Conservation (phyloP, 2,797 vertebrate genomes). For the Vespertilio murinus region DNA sequence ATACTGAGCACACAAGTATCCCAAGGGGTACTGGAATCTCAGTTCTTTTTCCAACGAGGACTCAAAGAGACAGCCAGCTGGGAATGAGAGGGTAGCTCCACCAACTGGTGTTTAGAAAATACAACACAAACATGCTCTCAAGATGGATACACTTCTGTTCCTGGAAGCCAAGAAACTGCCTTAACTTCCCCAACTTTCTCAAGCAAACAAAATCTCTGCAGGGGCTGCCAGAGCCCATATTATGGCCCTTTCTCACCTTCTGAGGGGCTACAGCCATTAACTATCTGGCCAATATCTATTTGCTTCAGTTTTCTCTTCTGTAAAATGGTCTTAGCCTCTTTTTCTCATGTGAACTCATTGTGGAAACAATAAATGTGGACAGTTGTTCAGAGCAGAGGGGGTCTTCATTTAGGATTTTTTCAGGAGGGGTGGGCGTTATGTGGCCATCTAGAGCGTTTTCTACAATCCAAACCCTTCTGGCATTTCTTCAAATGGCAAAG, state of each 20-base stretch:
- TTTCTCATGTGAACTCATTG: not conserved
- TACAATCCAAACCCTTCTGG: not conserved
- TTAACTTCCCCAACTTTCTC: constrained; percentile 2
- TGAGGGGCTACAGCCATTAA: not conserved
- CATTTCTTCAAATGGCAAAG: not conserved
- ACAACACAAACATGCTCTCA: not conserved
- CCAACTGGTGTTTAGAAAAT: constrained; percentile 63
- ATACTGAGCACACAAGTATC: not conserved
- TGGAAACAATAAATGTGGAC: not conserved
- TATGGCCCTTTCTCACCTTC: not conserved
- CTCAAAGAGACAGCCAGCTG: constrained; percentile 13
- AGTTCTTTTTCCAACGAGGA: not conserved
- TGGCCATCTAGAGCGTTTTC: not conserved
- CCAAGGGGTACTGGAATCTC: not conserved
- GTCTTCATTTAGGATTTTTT: not conserved
- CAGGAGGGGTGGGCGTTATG: not conserved
- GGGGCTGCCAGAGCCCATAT: not conserved
- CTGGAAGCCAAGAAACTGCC: not conserved
- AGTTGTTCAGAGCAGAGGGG: not conserved
- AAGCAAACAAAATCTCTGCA: not conserved
- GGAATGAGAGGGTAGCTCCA: constrained; percentile 56
- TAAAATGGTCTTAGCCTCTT: constrained; percentile 39
- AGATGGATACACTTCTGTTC: not conserved
- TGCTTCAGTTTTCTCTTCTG: constrained; percentile 20
- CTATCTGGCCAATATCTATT: not conserved